Evolutionary conservation across 2,888 invertebrate genomes (phyloP).

Genomic region (Serrognathus titanus): DNA sequence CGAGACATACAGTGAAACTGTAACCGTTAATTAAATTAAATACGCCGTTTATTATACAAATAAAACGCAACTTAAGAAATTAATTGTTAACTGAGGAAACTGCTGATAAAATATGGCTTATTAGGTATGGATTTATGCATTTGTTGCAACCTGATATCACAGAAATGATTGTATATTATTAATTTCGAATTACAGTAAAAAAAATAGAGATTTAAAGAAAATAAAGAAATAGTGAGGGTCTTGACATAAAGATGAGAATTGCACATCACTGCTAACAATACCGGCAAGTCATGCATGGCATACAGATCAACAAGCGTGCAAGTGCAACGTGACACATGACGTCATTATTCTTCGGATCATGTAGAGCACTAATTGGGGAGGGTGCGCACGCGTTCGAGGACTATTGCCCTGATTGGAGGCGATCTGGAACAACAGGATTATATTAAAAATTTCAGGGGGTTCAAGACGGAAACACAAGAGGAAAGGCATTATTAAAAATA

Average conservation of each 20-base stretch:
- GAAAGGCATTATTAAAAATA: conserved; percentile 11
- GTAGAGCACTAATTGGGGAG: conserved; percentile 45
- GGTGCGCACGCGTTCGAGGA: conserved; percentile 25
- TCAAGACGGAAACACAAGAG: conserved; percentile 7
- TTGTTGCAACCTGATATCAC: no score
- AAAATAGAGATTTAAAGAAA: no score
- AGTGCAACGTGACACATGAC: conserved; percentile 49
- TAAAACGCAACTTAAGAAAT: no score
- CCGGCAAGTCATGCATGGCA: conserved; percentile 22
- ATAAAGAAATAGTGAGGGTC: neutral
- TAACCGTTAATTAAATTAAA: no score
- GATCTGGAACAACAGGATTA: neutral
- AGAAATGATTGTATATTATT: no score
- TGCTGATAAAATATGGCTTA: no score
- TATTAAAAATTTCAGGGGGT: conserved; percentile 11
- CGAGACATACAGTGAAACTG: no score
- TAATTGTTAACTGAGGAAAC: no score
- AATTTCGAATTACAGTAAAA: no score
- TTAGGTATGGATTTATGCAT: no score
- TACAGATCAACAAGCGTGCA: conserved; percentile 43
- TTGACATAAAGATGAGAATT: conserved; percentile 13
- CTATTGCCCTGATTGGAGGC: conserved; percentile 17
- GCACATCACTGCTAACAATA: conserved; percentile 10
- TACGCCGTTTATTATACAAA: no score
- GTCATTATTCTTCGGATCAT: conserved; percentile 48